Base-by-base conservation (phyloP, 2,113 vertebrate genomes). In the Noturus placidus region DNA sequence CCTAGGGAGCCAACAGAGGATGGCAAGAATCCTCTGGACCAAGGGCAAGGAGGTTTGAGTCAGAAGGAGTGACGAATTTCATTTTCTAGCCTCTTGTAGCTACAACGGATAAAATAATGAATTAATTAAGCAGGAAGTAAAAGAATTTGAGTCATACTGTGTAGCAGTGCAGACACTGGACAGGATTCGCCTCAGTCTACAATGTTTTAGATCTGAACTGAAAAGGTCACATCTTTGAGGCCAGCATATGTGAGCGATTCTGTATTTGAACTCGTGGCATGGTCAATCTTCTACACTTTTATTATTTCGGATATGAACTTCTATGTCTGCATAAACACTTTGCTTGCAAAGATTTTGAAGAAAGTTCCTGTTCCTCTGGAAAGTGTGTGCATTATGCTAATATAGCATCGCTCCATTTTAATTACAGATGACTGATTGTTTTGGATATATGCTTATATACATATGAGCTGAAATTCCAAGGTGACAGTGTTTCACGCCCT, bases 11-110 rank as follows among this genome's bases (percentile, higher is more conserved):
- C 5, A 56, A 30, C 30, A 76, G 54, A 76, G 35, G 25, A 76
- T 10, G 42, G 70, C 22, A 85, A 46, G 52, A 17, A 74, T 76
- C 20, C 25, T 46, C 56, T 1, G 25, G 74, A 80, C 86, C 89
- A 67, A 87, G 82, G 89, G 81, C 87, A 87, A 76, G n/a, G 59
- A 46, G 83, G 50, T 42, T n/a, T 4, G 15, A 59, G 63, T 87
- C 80, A 87, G 80, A 90, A 57, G 46, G 59, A 85, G 74, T 70
- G 74, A 85, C 70, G 19, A 57, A 61, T 61, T 69, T 52, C 46
- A 84, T 84, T 84, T 50, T n/a, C 65, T 5, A 35, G 82, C 63
- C 54, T 54, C 63, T 69, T 52, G 7, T 33, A 38, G 69, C 54
- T 15, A 20, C 15, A 19, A 30, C 83, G 20, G 59, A 85, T 38